phyloP scores from a whole-genome alignment of 1,140 invertebrate species.

The Antheraea mylitta region DNA sequence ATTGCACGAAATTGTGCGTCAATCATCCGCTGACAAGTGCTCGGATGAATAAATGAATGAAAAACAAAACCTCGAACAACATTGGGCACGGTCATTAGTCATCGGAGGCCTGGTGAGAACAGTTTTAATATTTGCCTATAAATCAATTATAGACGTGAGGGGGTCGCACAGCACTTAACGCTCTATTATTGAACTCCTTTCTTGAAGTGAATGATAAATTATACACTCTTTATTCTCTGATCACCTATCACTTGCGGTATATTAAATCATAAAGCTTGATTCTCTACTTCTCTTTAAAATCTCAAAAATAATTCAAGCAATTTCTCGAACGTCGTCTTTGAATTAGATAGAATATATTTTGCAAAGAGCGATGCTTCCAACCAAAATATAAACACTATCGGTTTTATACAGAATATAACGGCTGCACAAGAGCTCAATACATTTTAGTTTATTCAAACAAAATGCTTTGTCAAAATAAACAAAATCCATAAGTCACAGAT shows the following conservation, averaged over 20 bases:
- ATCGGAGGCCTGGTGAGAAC: slow-evolving; percentile 55
- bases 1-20: slow-evolving; percentile 38
- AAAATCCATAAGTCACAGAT: no score
- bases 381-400: no score
- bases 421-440: no score
- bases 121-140: slow-evolving; percentile 73
- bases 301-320: no score
- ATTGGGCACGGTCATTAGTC: slow-evolving; percentile 54
- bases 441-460: no score
- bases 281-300: no score
- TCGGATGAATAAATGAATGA: slow-evolving; percentile 39
- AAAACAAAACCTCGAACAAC: slow-evolving; percentile 54
- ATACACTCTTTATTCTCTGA: slow-evolving; percentile 19
- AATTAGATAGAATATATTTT: no score
- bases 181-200: slow-evolving; percentile 59
- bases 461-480: no score
- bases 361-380: no score
- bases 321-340: no score
- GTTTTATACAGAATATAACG: no score
- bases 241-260: slow-evolving; percentile 19
- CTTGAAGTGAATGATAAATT: slow-evolving; percentile 57
- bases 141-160: slow-evolving; percentile 64
- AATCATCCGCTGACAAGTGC: slow-evolving; percentile 41
- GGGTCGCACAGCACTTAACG: slow-evolving; percentile 44
- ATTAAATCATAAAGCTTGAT: no score